Evolutionary conservation across 2,113 vertebrate species (phyloP).

Genomic region (Tringa solitaria): DNA sequence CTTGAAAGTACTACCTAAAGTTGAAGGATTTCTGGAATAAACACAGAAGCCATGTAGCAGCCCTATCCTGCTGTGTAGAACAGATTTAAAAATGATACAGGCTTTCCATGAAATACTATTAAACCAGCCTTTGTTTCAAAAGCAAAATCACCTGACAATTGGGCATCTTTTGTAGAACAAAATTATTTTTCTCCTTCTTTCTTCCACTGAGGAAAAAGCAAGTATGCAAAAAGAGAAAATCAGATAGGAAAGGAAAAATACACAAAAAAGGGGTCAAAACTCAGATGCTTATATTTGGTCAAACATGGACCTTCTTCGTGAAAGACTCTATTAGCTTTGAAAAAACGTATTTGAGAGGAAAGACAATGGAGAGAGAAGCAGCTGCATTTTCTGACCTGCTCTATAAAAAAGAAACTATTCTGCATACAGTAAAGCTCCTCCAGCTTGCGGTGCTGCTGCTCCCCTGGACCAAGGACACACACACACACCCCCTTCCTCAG

Average conservation of each 20-base stretch:
- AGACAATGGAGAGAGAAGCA: neutral
- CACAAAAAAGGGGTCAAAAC: neutral
- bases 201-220: neutral
- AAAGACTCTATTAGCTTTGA: neutral
- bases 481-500: neutral
- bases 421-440: neutral
- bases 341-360: neutral
- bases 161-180: neutral
- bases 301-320: neutral
- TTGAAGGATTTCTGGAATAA: neutral
- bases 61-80: neutral
- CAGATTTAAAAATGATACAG: neutral
- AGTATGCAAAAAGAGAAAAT: neutral
- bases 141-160: neutral
- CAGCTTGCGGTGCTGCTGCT: neutral
- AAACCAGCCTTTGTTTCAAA: neutral
- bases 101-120: neutral
- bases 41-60: neutral
- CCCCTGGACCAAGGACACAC: neutral
- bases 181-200: neutral
- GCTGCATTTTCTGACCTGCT: neutral
- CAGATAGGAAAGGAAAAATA: neutral
- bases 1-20: neutral
- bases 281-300: neutral
- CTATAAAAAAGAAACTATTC: neutral